Evolutionary conservation across 1,140 invertebrate species (phyloP), one percentile per base, ranked within the genome.

Genomic region (Phymorhynchus buccinoides): DNA sequence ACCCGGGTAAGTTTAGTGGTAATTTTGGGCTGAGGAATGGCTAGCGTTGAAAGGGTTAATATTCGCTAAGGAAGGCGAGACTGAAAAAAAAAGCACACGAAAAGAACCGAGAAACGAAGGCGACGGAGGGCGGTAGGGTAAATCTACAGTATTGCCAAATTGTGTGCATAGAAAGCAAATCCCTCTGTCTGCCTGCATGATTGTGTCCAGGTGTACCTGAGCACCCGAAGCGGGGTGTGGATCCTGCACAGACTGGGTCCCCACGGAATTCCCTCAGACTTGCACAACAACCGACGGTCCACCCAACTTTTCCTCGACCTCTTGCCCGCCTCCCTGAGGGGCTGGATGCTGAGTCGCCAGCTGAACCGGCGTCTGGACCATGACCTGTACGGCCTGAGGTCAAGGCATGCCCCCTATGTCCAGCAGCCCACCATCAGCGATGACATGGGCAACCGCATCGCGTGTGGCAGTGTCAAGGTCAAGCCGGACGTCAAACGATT

Each of bases 371-470:
- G 80, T 2, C 14, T 95, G 88, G 93, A 95, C 88, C 95, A 95
- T 84, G 91, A 92, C 41, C 68, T 84, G n/a, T 91, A 90, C 81
- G 73, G 83, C 9, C 85, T 95, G 48, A 91, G 94, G 84, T 94
- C 94, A 27, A 86, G 91, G 41, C 94, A 95, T 86, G 81, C 91
- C 27, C 90, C 94, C 18, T 90, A 92, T 32, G 88, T 90, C 16
- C 94, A 95, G 85, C 95, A 95, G 87, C 93, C 94, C 2, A 94
- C 93, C 39, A 91, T 95, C 1, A 95, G 95, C 86, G 94, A 95
- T 86, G 93, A 94, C 30, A 86, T 95, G n/a, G 92, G 94, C 2
- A 94, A 95, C 89, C 88, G 94, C n/a, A 92, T 95, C 39, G 88
- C 93, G 30, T 91, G 90, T 79, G 95, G 95, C 2, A 88, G 91